Evolutionary conservation across 2,888 invertebrate species (phyloP).

Genomic region (Steinernema carpocapsae): DNA sequence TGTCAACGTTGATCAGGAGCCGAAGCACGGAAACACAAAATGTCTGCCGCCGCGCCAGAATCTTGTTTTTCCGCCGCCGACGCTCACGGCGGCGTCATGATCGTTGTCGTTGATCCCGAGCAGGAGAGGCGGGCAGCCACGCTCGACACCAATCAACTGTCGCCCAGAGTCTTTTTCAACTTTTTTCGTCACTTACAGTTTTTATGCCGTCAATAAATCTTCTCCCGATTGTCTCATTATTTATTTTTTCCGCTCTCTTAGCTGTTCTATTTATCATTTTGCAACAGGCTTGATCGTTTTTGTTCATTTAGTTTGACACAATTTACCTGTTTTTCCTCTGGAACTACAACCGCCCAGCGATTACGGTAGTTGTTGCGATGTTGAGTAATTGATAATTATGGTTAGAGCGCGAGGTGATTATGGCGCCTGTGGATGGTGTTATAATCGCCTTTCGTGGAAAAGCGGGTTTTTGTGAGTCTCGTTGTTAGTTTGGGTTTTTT

Average conservation of each 20-base stretch:
- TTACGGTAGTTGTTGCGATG: slow-evolving; percentile 16
- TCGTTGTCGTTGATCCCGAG: slow-evolving; percentile 10
- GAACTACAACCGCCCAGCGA: background rate
- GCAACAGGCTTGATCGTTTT: background rate
- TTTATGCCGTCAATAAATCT: slow-evolving; percentile 2
- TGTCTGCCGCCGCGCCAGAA: background rate
- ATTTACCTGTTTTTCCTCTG: slow-evolving; percentile 25
- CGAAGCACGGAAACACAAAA: slow-evolving; percentile 12
- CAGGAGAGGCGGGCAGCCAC: slow-evolving; percentile 13
- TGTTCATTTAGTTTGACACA: slow-evolving; percentile 16
- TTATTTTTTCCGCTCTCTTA: background rate
- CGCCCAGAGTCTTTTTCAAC: background rate
- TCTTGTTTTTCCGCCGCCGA: slow-evolving; percentile 21
- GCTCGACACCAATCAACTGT: background rate
- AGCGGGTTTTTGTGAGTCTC: too few relatives aligned
- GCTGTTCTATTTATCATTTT: background rate
- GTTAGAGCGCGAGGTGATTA: background rate
- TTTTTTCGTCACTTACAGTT: slow-evolving; percentile 8
- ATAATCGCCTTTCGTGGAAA: too few relatives aligned
- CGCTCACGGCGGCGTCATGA: too few relatives aligned
- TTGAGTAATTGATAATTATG: background rate
- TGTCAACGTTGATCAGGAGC: slow-evolving; percentile 31
- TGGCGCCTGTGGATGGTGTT: background rate
- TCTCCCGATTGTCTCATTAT: slow-evolving; percentile 22
- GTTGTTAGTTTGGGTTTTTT: too few relatives aligned